phyloP scores from a whole-genome alignment of 2,113 vertebrate genomes.

The Pelusios castaneus region DNA sequence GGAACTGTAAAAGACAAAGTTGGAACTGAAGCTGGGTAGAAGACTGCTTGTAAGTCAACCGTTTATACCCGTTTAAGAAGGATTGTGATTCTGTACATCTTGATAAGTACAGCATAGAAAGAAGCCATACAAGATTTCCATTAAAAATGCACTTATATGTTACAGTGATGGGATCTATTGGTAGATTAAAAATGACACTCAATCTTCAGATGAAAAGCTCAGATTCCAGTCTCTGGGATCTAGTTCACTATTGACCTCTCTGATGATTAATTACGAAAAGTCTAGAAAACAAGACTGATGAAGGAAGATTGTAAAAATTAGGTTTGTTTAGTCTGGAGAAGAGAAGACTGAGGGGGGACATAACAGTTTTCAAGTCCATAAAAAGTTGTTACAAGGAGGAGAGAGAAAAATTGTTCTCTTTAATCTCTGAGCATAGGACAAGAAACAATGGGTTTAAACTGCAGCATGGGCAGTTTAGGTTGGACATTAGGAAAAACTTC shows the following conservation, averaged over 20 bases:
- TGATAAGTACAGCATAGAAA: not conserved
- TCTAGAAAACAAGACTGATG: too few species aligned
- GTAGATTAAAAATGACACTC: not conserved
- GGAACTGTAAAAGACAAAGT: not conserved
- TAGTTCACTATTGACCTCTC: not conserved
- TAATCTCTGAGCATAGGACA: too few species aligned
- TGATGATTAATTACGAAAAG: not conserved
- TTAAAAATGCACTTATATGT: not conserved
- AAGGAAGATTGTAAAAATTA: too few species aligned
- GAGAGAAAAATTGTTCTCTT: too few species aligned
- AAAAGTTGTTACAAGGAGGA: too few species aligned
- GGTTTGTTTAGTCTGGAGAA: too few species aligned
- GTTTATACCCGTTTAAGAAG: not conserved
- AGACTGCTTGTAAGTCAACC: not conserved
- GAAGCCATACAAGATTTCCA: not conserved
- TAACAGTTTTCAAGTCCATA: too few species aligned
- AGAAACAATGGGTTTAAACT: too few species aligned
- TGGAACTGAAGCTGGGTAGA: not conserved
- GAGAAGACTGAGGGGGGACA: too few species aligned
- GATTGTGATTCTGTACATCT: not conserved
- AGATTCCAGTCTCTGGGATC: not conserved
- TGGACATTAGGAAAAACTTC: too few species aligned
- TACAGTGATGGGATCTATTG: not conserved
- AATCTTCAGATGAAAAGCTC: not conserved
- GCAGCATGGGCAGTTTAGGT: too few species aligned